Conservation (phyloP, 2,888 invertebrate species). For the Polyommatus icarus region DNA sequence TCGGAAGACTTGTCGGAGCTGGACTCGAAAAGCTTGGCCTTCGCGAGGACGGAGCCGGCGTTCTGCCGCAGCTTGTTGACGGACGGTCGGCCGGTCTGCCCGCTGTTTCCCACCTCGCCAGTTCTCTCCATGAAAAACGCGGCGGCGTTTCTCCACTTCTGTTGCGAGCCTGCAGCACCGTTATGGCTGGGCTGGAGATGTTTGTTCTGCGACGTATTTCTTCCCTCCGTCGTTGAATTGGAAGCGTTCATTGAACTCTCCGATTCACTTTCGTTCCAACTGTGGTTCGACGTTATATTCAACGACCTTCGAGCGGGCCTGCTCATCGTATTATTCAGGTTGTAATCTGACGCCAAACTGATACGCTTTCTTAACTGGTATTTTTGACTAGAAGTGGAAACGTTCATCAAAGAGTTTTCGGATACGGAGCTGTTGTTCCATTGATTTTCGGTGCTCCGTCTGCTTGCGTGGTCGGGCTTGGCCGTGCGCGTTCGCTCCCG, state of each 20-base stretch:
- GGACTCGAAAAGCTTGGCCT: conserved; percentile 87
- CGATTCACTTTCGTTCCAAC: conserved; percentile 58
- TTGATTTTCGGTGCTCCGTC: conserved; percentile 48
- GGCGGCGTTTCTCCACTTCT: conserved; percentile 79
- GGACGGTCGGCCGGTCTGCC: conserved; percentile 83
- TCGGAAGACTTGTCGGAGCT: conserved; percentile 76
- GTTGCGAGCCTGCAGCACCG: conserved; percentile 52
- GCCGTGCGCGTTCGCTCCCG: conserved; percentile 62
- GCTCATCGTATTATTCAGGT: conserved; percentile 59
- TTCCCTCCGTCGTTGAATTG: conserved; percentile 49
- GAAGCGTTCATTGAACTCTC: conserved; percentile 59
- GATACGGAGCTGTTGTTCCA: conserved; percentile 62
- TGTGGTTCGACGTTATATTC: conserved; percentile 55
- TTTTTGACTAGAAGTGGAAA: conserved; percentile 57
- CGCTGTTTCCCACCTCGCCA: conserved; percentile 65
- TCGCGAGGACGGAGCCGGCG: conserved; percentile 89
- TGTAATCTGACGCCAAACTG: conserved; percentile 61
- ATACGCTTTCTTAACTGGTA: conserved; percentile 62
- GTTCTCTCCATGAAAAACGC: conserved; percentile 78
- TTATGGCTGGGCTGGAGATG: conserved; percentile 60
- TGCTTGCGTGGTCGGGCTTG: conserved; percentile 54
- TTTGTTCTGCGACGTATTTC: conserved; percentile 46
- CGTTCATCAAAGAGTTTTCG: conserved; percentile 56
- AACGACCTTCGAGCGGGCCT: conserved; percentile 64
- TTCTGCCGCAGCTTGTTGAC: conserved; percentile 87